Base-by-base conservation (phyloP, 2,888 invertebrate genomes). In the Acronicta leporina region DNA sequence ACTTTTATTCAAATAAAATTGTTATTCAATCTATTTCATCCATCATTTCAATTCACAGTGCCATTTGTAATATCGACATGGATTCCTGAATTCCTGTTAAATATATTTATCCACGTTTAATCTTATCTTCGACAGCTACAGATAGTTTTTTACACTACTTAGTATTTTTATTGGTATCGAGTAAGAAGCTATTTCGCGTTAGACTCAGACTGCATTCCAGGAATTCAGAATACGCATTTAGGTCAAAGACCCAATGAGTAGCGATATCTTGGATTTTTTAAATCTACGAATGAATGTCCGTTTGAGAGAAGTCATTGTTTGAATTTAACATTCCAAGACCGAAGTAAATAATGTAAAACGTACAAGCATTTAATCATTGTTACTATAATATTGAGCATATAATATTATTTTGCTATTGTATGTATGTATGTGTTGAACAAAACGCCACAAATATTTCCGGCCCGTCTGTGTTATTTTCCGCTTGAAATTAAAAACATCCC, bases 191-290 rank as follows among this genome's bases (percentile, higher is more conserved):
- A 42, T 47, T 51, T 53, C 13, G 41, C 42, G 43, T 33, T 40
- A 49, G 27, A 48, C 33, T 35, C n/a, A 0, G 9, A 44, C 47
- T 30, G 11, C 41, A 44, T 56, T 63, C 40, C 40, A 59, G 44
- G 44, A 59, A 63, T 72, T 52, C 42, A 50, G 38, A 54, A 52
- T 50, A 50, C 16, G 43, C 50, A 54, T 62, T 33, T 56, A 52
- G 70, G 62, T 74, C 72, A 74, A 69, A 59, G 61, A 65, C 62
- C 58, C 44, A 7, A 16, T 30, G 38, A 58, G 14, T 8, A 16
- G 9, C 38, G 41, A 57, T 51, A 49, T 66, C 48, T 45, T 33
- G 43, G 41, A 43, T 41, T 55, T 46, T 56, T 57, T 49, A 49
- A 3, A 20, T 20, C 4, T 45, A 49, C 25, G n/a, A 57, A 49